Evolutionary conservation across 1,140 invertebrate species (phyloP).

Genomic region (Yoshiicerus persimilis): DNA sequence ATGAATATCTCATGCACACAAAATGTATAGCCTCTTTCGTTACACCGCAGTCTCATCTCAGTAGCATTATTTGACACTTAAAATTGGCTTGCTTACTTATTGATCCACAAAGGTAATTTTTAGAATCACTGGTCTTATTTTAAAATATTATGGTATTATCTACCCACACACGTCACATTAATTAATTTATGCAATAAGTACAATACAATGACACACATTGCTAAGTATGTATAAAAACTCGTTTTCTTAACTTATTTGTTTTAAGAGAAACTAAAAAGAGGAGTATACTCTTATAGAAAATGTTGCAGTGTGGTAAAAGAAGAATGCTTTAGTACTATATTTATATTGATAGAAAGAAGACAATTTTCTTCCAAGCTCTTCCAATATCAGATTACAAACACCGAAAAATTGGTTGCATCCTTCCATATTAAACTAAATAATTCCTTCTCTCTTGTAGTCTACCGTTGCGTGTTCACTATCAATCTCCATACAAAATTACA

Average conservation of each 20-base stretch:
- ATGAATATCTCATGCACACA: neutral
- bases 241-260: too few relatives aligned
- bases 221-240: neutral
- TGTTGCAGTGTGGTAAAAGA: too few relatives aligned
- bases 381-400: neutral
- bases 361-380: neutral
- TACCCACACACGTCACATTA: too few relatives aligned
- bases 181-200: neutral
- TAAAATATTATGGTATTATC: neutral
- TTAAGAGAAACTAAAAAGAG: too few relatives aligned
- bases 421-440: neutral
- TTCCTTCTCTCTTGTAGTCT: neutral
- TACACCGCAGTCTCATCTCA: conserved; percentile 29
- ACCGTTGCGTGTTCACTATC: neutral
- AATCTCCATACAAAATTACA: neutral
- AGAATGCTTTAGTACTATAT: too few relatives aligned
- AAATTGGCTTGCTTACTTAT: neutral
- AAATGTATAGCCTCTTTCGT: conserved; percentile 26
- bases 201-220: neutral
- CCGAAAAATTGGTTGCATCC: neutral
- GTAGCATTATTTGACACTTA: conserved; percentile 20
- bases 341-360: too few relatives aligned
- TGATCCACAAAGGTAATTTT: conserved; percentile 14
- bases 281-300: too few relatives aligned
- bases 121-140: neutral